Evolutionary conservation across 1,140 invertebrate species (phyloP).

Genomic region (Nebria ingens): DNA sequence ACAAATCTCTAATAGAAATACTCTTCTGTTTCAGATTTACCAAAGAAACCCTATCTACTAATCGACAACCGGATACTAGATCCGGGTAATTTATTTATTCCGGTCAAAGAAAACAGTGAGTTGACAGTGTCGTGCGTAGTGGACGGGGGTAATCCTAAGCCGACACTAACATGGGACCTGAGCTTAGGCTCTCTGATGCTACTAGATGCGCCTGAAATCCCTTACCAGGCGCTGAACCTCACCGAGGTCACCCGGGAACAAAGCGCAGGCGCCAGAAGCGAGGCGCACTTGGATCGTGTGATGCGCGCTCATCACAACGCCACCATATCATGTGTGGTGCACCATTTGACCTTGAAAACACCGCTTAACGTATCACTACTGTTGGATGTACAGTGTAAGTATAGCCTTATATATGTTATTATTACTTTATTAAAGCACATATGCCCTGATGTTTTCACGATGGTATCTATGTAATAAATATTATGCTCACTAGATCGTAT

Average conservation of each 20-base stretch:
- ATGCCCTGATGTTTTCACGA: too few species aligned
- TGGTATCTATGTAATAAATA: background rate
- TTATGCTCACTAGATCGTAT: too few species aligned
- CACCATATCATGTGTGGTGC: conserved; percentile 59
- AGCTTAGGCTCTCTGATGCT: conserved; percentile 43
- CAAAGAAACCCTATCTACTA: conserved; percentile 64
- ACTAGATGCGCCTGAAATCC: conserved; percentile 42
- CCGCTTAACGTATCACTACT: conserved; percentile 60
- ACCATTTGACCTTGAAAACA: conserved; percentile 54
- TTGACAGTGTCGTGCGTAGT: conserved; percentile 70
- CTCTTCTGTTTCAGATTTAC: conserved; percentile 65
- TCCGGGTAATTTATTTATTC: conserved; percentile 72
- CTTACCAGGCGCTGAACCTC: conserved; percentile 31
- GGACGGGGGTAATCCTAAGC: conserved; percentile 70
- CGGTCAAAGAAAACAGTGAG: conserved; percentile 68
- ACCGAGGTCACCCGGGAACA: conserved; percentile 32
- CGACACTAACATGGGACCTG: conserved; percentile 60
- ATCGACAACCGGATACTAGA: conserved; percentile 70
- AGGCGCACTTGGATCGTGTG: conserved; percentile 52
- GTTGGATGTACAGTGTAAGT: conserved; percentile 75
- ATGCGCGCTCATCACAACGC: conserved; percentile 64
- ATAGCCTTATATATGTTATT: too few species aligned
- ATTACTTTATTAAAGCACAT: conserved; percentile 3
- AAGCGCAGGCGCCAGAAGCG: conserved; percentile 45
- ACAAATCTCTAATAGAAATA: too few species aligned